A percentile compares a stretch with the other conserved stretches of the same genome.
phyloP scores from a whole-genome alignment of 2,888 invertebrate species.

The Eilema griseolum region DNA sequence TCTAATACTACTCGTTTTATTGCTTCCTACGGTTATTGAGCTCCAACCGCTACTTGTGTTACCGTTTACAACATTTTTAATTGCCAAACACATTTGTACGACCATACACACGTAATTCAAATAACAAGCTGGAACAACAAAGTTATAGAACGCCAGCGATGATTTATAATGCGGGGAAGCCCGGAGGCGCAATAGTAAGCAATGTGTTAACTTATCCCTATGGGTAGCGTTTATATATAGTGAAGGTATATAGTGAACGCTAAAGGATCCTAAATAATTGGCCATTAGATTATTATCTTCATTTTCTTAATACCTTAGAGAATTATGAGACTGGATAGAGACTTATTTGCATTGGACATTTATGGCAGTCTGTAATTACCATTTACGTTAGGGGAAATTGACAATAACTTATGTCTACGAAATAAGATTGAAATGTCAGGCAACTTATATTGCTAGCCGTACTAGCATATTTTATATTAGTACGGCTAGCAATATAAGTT shows the following conservation, averaged over 20 bases:
- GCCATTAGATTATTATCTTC: conserved; percentile 30
- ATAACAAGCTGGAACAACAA: conserved; percentile 73
- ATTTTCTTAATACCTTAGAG: conserved; percentile 2
- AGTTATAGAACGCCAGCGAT: conserved; percentile 69
- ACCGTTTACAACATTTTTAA: conserved; percentile 16
- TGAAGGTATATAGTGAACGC: conserved; percentile 41
- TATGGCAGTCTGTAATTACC: background rate
- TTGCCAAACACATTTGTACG: conserved; percentile 9
- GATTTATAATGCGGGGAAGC: conserved; percentile 76
- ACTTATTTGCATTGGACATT: background rate
- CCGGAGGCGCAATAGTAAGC: conserved; percentile 67
- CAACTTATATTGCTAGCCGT: too few species aligned
- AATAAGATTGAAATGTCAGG: background rate
- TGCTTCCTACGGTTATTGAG: background rate
- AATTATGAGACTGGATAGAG: background rate
- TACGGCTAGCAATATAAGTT: too few species aligned
- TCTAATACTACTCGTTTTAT: background rate
- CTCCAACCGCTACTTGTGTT: background rate
- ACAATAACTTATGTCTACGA: background rate
- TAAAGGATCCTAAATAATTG: conserved; percentile 52
- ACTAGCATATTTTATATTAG: too few species aligned
- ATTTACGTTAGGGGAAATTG: conserved; percentile 1
- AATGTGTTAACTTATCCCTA: conserved; percentile 68
- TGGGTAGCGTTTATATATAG: conserved; percentile 47
- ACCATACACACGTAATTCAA: conserved; percentile 69